Evolutionary conservation across 2,888 invertebrate species (phyloP).

Genomic region (Ormia ochracea): DNA sequence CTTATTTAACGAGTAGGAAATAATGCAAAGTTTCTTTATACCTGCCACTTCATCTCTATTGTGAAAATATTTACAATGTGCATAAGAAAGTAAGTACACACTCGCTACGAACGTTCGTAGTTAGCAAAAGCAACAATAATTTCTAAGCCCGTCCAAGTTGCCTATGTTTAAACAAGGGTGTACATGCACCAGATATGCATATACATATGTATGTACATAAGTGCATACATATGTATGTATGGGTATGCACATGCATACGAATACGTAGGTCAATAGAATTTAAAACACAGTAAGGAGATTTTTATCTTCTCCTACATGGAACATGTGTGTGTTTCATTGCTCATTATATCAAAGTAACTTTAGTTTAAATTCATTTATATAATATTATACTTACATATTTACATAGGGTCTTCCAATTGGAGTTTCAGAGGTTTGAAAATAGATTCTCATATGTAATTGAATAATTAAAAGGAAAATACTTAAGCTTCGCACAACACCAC

Average conservation of each 20-base stretch:
- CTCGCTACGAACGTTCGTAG: no score
- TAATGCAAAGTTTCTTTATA: conserved; percentile 3
- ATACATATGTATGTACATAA: no score
- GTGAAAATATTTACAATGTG: no score
- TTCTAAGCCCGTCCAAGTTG: neutral
- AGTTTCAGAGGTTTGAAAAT: no score
- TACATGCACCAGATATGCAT: no score
- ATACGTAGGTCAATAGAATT: neutral
- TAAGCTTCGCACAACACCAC: no score
- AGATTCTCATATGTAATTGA: no score
- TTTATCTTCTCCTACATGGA: neutral
- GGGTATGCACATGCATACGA: neutral
- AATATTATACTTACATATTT: neutral
- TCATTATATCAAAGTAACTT: conserved; percentile 11
- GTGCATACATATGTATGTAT: no score
- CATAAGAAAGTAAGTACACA: no score
- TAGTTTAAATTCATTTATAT: conserved; percentile 2
- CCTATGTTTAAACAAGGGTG: no score
- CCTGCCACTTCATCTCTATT: conserved; percentile 34
- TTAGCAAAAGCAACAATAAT: neutral
- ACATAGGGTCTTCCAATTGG: no score
- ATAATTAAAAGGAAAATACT: no score
- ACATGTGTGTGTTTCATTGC: neutral
- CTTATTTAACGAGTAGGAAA: conserved; percentile 1
- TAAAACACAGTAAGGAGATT: neutral